phyloP scores from a whole-genome alignment of 2,797 vertebrate species.

The Rhadinocentrus ornatus region DNA sequence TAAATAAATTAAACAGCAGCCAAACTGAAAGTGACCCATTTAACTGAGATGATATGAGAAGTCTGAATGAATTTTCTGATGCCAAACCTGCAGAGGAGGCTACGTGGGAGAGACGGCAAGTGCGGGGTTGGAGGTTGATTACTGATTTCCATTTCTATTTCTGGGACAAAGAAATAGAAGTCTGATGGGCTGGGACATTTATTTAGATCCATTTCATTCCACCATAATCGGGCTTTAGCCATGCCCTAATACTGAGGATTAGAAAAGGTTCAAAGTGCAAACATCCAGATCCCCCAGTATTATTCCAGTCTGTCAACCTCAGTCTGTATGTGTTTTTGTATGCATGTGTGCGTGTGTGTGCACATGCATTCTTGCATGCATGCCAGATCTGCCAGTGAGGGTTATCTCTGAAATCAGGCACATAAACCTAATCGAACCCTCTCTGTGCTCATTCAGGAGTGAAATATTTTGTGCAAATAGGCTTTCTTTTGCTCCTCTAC shows the following conservation, averaged over 20 bases:
- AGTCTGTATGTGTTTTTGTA: constrained; percentile 29
- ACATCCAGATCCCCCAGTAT: constrained; percentile 75
- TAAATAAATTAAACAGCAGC: constrained; percentile 16
- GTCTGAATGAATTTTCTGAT: constrained; percentile 69
- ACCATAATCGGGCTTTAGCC: constrained; percentile 80
- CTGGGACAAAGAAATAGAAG: constrained; percentile 74
- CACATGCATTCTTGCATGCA: constrained; percentile 47
- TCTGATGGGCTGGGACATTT: constrained; percentile 76
- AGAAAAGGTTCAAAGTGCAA: constrained; percentile 83
- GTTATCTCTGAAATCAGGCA: constrained; percentile 79
- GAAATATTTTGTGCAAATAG: constrained; percentile 82
- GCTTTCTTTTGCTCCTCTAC: constrained; percentile 52
- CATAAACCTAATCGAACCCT: constrained; percentile 79
- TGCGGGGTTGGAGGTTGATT: constrained; percentile 71
- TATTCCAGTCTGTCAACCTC: constrained; percentile 81
- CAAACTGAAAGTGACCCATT: constrained; percentile 42
- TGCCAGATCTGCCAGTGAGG: constrained; percentile 69
- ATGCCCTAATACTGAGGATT: constrained; percentile 79
- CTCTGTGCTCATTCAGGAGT: constrained; percentile 77
- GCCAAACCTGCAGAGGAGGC: constrained; percentile 51
- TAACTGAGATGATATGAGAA: constrained; percentile 66
- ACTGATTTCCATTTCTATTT: constrained; percentile 80
- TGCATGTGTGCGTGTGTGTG: constrained; percentile 31
- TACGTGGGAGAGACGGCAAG: constrained; percentile 38
- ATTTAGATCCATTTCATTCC: constrained; percentile 83